Base-by-base conservation (phyloP, 1,140 invertebrate genomes). In the Branchinecta lindahli region DNA sequence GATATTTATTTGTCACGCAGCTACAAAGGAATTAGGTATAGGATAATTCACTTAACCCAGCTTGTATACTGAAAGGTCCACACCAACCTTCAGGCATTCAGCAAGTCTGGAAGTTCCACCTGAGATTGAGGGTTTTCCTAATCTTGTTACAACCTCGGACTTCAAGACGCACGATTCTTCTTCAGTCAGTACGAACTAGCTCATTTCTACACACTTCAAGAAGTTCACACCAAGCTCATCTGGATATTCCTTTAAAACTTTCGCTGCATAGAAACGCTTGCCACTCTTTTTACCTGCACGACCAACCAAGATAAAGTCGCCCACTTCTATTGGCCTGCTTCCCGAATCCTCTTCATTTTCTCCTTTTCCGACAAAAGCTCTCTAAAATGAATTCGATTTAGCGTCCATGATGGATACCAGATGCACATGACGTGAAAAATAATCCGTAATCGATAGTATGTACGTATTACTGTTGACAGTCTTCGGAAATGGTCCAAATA, bases 231-330 rank as follows among this genome's bases (percentile, higher is more conserved):
- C 47, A 52, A 52, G 47, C 47, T 52, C 47, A 52, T 52, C 47
- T 52, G n/a, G 47, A 52, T 52, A 52, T 52, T 52, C 47, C 47
- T 52, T 52, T 52, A 52, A 52, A 52, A 52, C 47, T 52, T 52
- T 52, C 47, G 47, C 47, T 9, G 47, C 47, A 52, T 52, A 52
- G 47, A 52, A 52, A 52, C n/a, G 47, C 47, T 52, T 52, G 47
- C 9, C 47, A 52, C 47, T 52, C 47, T 52, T 52, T 52, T 52
- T 52, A 52, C 47, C 47, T 52, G 47, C 47, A 52, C 9, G 47
- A 52, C 47, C 47, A 9, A 52, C 9, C 47, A 52, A 52, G 47
- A 52, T 52, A 52, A 52, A 52, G 47, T 52, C 47, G 47, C 47
- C n/a, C 47, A 52, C 47, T 52, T 52, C 47, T 52, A 52, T 52